phyloP scores from a whole-genome alignment of 1,140 invertebrate genomes.

The Drosophila burlai region DNA sequence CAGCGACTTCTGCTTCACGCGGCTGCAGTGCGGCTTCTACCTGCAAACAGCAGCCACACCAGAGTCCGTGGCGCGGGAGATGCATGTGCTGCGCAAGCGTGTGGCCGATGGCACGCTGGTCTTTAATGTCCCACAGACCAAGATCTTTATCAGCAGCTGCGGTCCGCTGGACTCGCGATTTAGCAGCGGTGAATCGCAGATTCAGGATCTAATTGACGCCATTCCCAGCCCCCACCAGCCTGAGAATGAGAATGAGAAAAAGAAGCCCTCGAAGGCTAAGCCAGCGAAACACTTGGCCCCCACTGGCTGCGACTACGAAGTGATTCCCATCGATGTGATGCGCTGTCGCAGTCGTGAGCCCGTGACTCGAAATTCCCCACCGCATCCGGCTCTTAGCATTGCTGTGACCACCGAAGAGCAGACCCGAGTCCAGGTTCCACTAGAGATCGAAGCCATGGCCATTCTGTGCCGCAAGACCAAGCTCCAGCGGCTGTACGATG shows the following conservation, averaged over 20 bases:
- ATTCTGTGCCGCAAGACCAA: constrained; percentile 89
- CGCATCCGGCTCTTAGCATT: constrained; percentile 62
- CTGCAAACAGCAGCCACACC: constrained; percentile 87
- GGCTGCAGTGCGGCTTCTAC: constrained; percentile 87
- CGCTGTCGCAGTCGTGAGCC: constrained; percentile 67
- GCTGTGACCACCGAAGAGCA: constrained; percentile 65
- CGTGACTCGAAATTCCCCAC: constrained; percentile 35
- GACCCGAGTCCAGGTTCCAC: constrained; percentile 86
- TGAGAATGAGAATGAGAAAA: constrained; percentile 50
- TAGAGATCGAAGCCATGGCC: constrained; percentile 90
- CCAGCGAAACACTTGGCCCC: constrained; percentile 51
- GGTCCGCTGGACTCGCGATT: constrained; percentile 58
- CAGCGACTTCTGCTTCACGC: constrained; percentile 89
- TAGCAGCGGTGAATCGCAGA: constrained; percentile 63
- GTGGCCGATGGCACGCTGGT: constrained; percentile 84
- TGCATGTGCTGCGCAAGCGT: constrained; percentile 87
- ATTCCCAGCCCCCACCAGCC: constrained; percentile 41
- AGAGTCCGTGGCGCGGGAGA: constrained; percentile 86
- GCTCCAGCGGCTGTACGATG: constrained; percentile 88
- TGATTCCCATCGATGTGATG: constrained; percentile 73
- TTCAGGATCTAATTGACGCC: constrained; percentile 58
- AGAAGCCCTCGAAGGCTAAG: constrained; percentile 21
- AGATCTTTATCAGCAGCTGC: constrained; percentile 71
- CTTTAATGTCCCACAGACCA: constrained; percentile 72
- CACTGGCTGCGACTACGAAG: constrained; percentile 71